A percentile compares a stretch with the other conserved stretches of the same genome.
Evolutionary conservation across 2,797 vertebrate genomes (phyloP).

Genomic region (Lepilemur ruficaudatus): DNA sequence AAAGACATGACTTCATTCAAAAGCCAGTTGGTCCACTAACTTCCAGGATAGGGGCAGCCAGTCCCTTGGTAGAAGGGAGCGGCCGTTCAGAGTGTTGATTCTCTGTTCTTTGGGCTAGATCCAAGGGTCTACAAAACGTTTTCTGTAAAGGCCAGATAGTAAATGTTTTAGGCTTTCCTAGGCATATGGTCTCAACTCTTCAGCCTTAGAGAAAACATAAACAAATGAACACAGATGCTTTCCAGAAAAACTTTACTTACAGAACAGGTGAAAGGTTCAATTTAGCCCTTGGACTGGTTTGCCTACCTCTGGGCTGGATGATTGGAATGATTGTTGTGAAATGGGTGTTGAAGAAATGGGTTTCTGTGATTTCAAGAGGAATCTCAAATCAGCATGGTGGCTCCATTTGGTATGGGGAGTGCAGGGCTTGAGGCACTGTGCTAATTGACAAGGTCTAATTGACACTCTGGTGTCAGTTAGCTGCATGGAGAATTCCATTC

Average conservation of each 20-base stretch:
- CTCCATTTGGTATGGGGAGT: background rate
- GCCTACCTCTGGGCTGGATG: background rate
- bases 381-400: background rate
- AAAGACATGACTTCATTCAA: constrained; percentile 70
- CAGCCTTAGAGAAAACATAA: background rate
- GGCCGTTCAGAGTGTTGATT: background rate
- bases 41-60: constrained; percentile 13
- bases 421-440: background rate
- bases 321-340: background rate
- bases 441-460: background rate
- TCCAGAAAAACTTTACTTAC: background rate
- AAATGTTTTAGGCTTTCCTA: background rate
- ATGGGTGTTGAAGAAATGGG: background rate
- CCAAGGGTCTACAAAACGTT: background rate
- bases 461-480: background rate
- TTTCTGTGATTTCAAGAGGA: background rate
- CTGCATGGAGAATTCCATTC: background rate
- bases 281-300: background rate
- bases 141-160: background rate
- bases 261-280: background rate
- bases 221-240: background rate
- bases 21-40: constrained; percentile 51
- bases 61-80: background rate
- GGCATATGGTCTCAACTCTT: background rate
- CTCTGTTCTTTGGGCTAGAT: background rate